These are phyloP conservation scores for Cathartes aura DNA, from an alignment of 2,113 vertebrate species.

Conservation along the genomic window DNA sequence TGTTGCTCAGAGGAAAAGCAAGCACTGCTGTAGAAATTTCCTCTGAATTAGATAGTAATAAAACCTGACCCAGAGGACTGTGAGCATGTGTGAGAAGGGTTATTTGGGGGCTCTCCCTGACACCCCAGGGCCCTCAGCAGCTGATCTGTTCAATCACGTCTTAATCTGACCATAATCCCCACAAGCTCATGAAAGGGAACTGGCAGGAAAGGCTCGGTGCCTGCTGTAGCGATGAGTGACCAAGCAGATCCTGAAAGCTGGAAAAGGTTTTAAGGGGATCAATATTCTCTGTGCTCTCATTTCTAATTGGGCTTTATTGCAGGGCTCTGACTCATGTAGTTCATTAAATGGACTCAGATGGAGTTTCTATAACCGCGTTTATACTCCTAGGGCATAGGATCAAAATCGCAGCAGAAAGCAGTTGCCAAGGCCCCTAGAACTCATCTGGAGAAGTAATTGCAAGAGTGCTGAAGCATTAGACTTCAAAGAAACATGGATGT, in stretches of 20 bases:
- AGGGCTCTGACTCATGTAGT: constrained; percentile 53
- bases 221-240: background rate
- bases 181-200: background rate
- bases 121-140: background rate
- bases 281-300: constrained; percentile 33
- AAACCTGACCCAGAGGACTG: background rate
- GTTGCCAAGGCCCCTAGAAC: constrained; percentile 23
- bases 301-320: constrained; percentile 58
- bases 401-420: constrained; percentile 49
- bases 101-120: background rate
- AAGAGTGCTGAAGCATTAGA: background rate
- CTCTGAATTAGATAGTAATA: background rate
- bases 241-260: background rate
- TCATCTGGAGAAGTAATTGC: constrained; percentile 19
- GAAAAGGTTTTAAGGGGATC: constrained; percentile 15
- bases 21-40: background rate
- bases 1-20: background rate
- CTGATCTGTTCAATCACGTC: background rate
- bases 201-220: background rate
- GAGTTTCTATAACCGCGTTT: constrained; percentile 41
- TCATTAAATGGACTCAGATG: constrained; percentile 52
- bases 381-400: constrained; percentile 28
- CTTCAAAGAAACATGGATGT: background rate
- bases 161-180: background rate
- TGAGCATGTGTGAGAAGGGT: background rate